These are phyloP conservation scores for Dryoscopus gambensis DNA, from an alignment of 2,113 vertebrate genomes.

Conservation along the genomic window DNA sequence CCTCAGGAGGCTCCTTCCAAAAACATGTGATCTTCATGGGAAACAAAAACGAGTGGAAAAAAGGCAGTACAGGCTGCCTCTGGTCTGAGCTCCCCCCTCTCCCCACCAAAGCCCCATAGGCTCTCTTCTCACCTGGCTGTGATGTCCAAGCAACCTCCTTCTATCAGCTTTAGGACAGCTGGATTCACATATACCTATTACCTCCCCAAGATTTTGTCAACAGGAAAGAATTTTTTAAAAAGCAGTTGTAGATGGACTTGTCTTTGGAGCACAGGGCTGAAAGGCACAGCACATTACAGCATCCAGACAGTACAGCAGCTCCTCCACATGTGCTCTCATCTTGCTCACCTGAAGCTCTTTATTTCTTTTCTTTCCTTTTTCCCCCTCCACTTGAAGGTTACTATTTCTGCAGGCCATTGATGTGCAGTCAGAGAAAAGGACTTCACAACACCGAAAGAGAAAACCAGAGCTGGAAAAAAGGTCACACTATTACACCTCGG, in stretches of 20 bases:
- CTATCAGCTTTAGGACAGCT: background rate
- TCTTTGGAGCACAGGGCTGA: background rate
- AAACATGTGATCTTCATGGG: background rate
- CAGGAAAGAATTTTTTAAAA: background rate
- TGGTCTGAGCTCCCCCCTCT: background rate
- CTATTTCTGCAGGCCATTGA: background rate
- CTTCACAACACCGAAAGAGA: background rate
- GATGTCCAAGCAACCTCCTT: background rate
- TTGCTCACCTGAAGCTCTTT: background rate
- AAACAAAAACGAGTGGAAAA: background rate
- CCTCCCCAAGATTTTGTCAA: background rate
- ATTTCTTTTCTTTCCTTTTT: background rate
- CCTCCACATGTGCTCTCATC: background rate
- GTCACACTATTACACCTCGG: background rate
- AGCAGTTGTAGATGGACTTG: background rate
- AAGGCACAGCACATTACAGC: background rate
- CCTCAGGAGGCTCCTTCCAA: background rate
- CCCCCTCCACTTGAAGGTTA: background rate
- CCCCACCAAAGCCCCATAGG: background rate
- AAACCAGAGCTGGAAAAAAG: background rate
- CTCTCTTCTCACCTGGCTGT: background rate
- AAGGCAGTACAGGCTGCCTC: background rate
- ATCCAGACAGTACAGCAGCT: background rate
- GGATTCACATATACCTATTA: background rate
- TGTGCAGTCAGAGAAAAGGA: background rate